Evolutionary conservation across 1,140 invertebrate genomes (phyloP).

Genomic region (Colletes latitarsis): DNA sequence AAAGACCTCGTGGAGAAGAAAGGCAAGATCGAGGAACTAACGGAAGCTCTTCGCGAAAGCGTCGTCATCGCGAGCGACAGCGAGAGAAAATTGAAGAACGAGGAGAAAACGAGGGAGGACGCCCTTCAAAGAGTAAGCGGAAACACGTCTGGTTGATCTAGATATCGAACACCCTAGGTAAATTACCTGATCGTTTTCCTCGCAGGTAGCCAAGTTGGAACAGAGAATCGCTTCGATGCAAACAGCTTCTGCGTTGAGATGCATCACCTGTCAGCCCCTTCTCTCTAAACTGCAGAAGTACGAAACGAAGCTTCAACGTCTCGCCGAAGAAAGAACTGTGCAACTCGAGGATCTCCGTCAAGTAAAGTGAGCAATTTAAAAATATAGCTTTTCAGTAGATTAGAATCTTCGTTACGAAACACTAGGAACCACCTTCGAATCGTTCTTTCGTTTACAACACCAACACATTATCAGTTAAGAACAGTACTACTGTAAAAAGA

Average conservation of each 20-base stretch:
- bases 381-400: not conserved
- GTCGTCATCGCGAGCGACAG: constrained; percentile 84
- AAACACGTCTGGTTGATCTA: not conserved
- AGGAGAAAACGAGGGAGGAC: constrained; percentile 83
- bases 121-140: constrained; percentile 84
- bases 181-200: constrained; percentile 35
- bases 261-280: constrained; percentile 85
- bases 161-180: not conserved
- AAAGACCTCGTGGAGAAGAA: constrained; percentile 59
- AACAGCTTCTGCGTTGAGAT: constrained; percentile 85
- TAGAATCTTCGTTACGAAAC: no score
- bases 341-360: constrained; percentile 89
- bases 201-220: constrained; percentile 88
- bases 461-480: no score
- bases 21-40: constrained; percentile 69
- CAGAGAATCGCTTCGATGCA: constrained; percentile 86
- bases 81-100: constrained; percentile 84
- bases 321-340: constrained; percentile 84
- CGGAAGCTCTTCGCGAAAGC: constrained; percentile 83
- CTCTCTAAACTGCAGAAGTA: constrained; percentile 83
- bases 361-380: constrained; percentile 86
- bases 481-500: no score
- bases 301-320: constrained; percentile 82
- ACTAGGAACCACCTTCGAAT: no score
- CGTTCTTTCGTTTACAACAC: no score